Conservation (phyloP, 2,113 vertebrate genomes). For the Hippocampus mohnikei region DNA sequence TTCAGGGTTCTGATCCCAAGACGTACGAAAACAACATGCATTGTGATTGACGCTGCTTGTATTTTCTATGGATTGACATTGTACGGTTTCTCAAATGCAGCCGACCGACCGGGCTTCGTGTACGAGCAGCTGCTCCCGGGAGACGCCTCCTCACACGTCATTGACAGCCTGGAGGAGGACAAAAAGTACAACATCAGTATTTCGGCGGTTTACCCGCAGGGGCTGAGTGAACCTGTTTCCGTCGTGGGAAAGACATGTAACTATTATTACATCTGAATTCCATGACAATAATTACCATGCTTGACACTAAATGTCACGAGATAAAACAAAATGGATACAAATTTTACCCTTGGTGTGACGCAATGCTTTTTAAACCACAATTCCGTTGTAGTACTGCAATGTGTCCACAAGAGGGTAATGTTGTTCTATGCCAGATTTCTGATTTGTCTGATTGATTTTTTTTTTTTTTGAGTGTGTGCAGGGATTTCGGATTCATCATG, state of each 20-base stretch:
- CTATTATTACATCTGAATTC: no score
- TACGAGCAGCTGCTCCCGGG: conserved; percentile 75
- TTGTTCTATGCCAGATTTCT: conserved; percentile 12
- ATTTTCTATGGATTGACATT: background rate
- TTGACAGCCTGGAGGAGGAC: conserved; percentile 82
- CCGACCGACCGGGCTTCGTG: conserved; percentile 69
- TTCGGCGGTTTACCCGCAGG: conserved; percentile 73
- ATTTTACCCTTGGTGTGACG: background rate
- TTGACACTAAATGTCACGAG: no score
- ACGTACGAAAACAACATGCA: conserved; percentile 63
- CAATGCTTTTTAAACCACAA: background rate
- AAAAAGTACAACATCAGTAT: conserved; percentile 80
- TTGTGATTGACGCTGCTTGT: background rate
- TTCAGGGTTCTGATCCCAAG: conserved; percentile 84
- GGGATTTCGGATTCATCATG: background rate
- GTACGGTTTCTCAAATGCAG: conserved; percentile 52
- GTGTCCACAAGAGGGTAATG: conserved; percentile 42
- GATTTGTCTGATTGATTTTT: background rate
- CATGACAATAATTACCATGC: no score
- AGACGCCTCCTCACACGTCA: conserved; percentile 75
- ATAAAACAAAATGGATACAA: background rate
- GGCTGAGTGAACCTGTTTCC: conserved; percentile 74
- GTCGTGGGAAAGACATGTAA: conserved; percentile 79
- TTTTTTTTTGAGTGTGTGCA: background rate
- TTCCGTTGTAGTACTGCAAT: conserved; percentile 29